phyloP scores from a whole-genome alignment of 2,113 vertebrate species.

The Numenius arquata region DNA sequence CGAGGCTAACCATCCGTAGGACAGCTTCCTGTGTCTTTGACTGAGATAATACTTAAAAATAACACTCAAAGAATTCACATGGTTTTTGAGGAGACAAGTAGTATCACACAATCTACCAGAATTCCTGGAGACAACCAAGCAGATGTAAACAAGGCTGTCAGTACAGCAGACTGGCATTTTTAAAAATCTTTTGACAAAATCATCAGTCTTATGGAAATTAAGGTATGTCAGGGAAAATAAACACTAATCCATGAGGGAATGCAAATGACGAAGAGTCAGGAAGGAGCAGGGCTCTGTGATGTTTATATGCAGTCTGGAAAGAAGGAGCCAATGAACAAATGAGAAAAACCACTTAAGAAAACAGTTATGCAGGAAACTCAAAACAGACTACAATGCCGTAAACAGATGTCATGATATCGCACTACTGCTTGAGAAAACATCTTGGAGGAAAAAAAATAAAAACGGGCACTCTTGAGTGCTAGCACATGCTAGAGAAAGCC shows the following conservation, averaged over 20 bases:
- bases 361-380: neutral
- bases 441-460: neutral
- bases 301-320: neutral
- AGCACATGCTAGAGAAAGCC: neutral
- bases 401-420: neutral
- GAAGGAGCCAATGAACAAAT: neutral
- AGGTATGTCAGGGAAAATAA: neutral
- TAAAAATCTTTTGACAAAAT: neutral
- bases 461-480: neutral
- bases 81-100: neutral
- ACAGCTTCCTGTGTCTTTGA: neutral
- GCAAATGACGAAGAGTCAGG: neutral
- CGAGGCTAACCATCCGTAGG: neutral
- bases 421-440: neutral
- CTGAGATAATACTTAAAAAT: neutral
- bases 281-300: neutral
- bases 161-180: neutral
- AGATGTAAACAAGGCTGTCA: neutral
- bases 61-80: neutral
- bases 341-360: neutral
- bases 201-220: neutral
- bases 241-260: neutral
- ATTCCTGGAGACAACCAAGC: neutral
- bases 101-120: neutral
- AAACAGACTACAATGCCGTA: neutral